Evolutionary conservation across 2,888 invertebrate species (phyloP), one percentile per base, ranked within the genome.

Genomic region (Aporophyla lueneburgensis): DNA sequence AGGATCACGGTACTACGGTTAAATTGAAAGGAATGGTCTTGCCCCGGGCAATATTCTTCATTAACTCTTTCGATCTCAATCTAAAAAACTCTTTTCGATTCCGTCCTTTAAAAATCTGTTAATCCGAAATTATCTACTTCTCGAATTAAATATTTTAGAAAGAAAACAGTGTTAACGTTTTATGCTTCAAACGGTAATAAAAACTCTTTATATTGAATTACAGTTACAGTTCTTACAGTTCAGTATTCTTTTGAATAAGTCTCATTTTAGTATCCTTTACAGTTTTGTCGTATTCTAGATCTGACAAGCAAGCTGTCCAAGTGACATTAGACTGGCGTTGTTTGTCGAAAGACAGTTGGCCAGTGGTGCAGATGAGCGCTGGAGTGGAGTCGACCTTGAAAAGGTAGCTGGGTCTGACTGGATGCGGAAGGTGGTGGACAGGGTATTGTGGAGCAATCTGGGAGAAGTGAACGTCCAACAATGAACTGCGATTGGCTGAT

Each of bases 1-100:
- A 87, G 87, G 90, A 92, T 93, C 93, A 89, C 87, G 87, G 90
- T 91, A 87, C 91, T 90, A 89, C 89, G 85, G 88, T 90, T 88
- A 92, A 93, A 94, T 94, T 93, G 92, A 93, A 94, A 93, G 89
- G 90, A 93, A 87, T 89, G 90, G 88, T 88, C 85, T 88, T 81
- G 93, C 96, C 91, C 70, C 80, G 43, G 92, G 96, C 93, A 81
- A 89, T 89, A 91, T 91, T 93, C 91, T 92, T 94, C 93, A 94
- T 95, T 93, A 95, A 93, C 91, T 94, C 92, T 92, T 93, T 93
- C 92, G 87, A 93, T 93, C 93, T 90, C 89, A 91, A 91, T 90
- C 88, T 89, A 40, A 73, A 89, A 92, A 93, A 93, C 90, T 88
- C 86, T 88, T 92, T 91, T 82, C 84, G 79, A 86, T 90, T 89